A percentile compares a stretch with the other conserved stretches of the same genome.
Conservation (phyloP, 2,113 vertebrate genomes). For the Neodon shergylaensis region DNA sequence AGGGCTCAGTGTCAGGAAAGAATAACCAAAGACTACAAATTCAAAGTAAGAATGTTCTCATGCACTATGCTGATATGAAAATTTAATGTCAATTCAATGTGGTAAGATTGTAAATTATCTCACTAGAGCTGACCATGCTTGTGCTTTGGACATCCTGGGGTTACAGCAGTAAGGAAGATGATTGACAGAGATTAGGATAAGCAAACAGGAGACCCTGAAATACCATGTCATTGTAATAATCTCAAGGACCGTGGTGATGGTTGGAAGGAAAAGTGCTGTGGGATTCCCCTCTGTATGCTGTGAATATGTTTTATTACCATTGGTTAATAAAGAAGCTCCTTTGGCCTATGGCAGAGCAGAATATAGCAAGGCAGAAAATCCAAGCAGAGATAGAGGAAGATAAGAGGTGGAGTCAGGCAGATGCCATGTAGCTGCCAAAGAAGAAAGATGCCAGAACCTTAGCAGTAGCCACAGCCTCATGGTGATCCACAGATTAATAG, state of each 20-base stretch:
- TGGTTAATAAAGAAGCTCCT: no score
- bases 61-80: background rate
- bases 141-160: background rate
- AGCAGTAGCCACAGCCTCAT: no score
- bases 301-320: no score
- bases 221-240: background rate
- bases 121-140: background rate
- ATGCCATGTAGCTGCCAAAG: no score
- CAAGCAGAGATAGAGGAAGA: no score
- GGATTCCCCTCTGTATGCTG: no score
- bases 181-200: background rate
- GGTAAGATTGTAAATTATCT: background rate
- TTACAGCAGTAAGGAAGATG: background rate
- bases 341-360: no score
- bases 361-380: no score
- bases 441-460: no score
- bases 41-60: background rate
- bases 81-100: background rate
- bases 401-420: no score
- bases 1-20: background rate
- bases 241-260: background rate
- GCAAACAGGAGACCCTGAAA: background rate
- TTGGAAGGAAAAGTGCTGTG: background rate
- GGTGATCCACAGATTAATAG: no score
- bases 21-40: background rate